Evolutionary conservation across 2,888 invertebrate species (phyloP).

Genomic region (Augiades crinisus): DNA sequence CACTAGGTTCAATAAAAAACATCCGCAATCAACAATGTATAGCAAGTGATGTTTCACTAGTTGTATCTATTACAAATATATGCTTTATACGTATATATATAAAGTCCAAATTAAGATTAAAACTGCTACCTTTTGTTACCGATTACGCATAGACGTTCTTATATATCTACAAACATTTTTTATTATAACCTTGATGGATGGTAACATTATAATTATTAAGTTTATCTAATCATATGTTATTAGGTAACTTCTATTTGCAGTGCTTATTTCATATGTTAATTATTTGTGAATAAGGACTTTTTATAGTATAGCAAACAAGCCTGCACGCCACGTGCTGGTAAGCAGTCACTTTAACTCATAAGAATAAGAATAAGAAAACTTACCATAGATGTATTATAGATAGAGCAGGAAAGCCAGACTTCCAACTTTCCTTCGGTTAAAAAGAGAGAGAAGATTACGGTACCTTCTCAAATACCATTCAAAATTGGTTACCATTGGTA

Average conservation of each 20-base stretch:
- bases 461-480: too few species aligned
- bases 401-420: too few species aligned
- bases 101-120: not conserved
- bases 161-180: slow-evolving; percentile 11
- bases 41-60: slow-evolving; percentile 12
- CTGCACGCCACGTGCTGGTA: too few species aligned
- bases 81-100: not conserved
- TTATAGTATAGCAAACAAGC: too few species aligned
- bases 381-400: too few species aligned
- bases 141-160: not conserved
- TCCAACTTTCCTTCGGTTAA: too few species aligned
- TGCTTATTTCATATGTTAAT: not conserved
- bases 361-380: too few species aligned
- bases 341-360: too few species aligned
- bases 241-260: not conserved
- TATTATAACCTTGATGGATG: slow-evolving; percentile 5
- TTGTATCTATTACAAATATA: not conserved
- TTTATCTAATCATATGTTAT: slow-evolving; percentile 1
- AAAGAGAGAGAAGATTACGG: too few species aligned
- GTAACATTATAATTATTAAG: slow-evolving; percentile 4
- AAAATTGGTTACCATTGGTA: too few species aligned
- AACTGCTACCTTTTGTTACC: not conserved
- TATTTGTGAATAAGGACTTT: not conserved
- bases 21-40: slow-evolving; percentile 24
- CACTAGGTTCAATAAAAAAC: slow-evolving; percentile 16